Evolutionary conservation across 1,140 invertebrate species (phyloP).

Genomic region (Sesamia nonagrioides): DNA sequence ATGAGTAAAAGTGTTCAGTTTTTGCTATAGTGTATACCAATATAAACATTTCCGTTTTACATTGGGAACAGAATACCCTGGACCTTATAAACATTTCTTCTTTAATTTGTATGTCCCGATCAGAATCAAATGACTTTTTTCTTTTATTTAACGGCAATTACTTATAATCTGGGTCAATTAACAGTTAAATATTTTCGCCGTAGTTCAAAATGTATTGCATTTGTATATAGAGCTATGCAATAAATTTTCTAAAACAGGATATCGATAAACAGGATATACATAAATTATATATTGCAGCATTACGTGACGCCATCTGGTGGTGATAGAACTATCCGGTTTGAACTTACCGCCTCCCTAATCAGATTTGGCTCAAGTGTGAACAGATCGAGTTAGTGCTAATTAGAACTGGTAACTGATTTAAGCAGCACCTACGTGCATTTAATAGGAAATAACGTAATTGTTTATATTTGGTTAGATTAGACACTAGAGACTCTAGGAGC

Average conservation of each 20-base stretch:
- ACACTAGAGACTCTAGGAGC: too few relatives aligned
- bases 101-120: too few relatives aligned
- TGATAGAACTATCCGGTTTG: not conserved
- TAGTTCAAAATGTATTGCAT: not conserved
- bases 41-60: too few relatives aligned
- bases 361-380: conserved; percentile 23
- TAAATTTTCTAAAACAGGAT: not conserved
- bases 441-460: not conserved
- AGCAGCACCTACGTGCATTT: not conserved
- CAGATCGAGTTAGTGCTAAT: conserved; percentile 9
- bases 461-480: not conserved
- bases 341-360: not conserved
- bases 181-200: too few relatives aligned
- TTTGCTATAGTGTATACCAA: too few relatives aligned
- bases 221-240: not conserved
- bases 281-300: not conserved
- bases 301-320: conserved; percentile 3
- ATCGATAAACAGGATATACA: not conserved
- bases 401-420: conserved; percentile 1
- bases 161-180: too few relatives aligned
- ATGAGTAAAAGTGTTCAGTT: not conserved
- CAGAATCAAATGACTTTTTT: too few relatives aligned
- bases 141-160: too few relatives aligned
- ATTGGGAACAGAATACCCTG: too few relatives aligned
- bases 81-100: too few relatives aligned